Evolutionary conservation across 2,113 vertebrate species (phyloP).

Genomic region (Salvelinus fontinalis): DNA sequence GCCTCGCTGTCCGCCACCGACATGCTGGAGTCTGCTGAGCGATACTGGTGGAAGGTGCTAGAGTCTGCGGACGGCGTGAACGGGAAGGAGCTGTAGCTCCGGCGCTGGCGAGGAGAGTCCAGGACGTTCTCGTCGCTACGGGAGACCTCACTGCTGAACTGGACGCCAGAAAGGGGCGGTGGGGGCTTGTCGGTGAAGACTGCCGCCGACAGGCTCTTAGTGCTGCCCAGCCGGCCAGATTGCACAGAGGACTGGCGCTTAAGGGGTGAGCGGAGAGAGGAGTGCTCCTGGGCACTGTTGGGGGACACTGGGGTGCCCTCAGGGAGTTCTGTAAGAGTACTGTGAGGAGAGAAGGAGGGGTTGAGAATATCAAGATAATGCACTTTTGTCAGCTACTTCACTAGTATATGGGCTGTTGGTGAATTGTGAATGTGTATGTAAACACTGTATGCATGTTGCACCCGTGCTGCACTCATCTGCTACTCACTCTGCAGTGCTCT

Average conservation of each 20-base stretch:
- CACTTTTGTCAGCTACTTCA: background rate
- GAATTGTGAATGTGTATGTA: background rate
- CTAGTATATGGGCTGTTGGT: background rate
- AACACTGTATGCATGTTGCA: background rate
- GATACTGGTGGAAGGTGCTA: conserved; percentile 95
- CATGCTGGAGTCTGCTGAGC: conserved; percentile 95
- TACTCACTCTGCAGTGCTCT: conserved; percentile 79
- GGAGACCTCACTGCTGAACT: conserved; percentile 94
- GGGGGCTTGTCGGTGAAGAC: conserved; percentile 90
- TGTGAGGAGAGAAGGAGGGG: conserved; percentile 44
- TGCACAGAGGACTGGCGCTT: conserved; percentile 90
- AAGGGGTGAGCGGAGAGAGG: conserved; percentile 85
- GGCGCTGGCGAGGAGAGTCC: conserved; percentile 83
- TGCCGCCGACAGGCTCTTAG: conserved; percentile 91
- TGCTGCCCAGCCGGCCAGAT: conserved; percentile 90
- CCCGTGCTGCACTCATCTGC: background rate
- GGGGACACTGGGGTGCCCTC: conserved; percentile 83
- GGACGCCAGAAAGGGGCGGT: conserved; percentile 79
- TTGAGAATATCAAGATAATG: background rate
- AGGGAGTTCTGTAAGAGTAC: conserved; percentile 73
- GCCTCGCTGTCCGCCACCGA: conserved; percentile 97
- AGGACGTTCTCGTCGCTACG: conserved; percentile 93
- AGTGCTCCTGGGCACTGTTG: conserved; percentile 78
- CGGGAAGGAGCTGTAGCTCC: conserved; percentile 95
- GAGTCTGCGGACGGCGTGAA: conserved; percentile 95